Evolutionary conservation across 1,140 invertebrate genomes (phyloP).

Genomic region (Aphelenchoides avenae): DNA sequence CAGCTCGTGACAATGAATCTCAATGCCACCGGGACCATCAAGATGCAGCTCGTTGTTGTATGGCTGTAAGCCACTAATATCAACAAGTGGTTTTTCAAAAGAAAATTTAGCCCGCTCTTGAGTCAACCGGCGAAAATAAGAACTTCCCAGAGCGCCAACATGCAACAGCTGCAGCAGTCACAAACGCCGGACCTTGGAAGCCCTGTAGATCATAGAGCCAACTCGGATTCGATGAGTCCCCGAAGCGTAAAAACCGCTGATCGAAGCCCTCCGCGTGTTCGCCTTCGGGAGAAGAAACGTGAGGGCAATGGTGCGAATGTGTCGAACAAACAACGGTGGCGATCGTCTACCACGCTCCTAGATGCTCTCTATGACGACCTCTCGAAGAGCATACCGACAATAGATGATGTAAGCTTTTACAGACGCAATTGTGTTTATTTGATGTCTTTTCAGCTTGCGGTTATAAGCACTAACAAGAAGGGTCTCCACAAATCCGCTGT

Average conservation of each 20-base stretch:
- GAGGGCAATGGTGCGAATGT: constrained; percentile 20
- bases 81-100: too few species aligned
- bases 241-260: too few species aligned
- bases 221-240: too few species aligned
- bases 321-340: constrained; percentile 46
- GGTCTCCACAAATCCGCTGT: constrained; percentile 25
- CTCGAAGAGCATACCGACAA: constrained; percentile 52
- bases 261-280: constrained; percentile 29
- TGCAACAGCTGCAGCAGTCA: neutral
- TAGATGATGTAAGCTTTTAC: constrained; percentile 45
- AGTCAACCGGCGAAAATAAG: too few species aligned
- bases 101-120: too few species aligned
- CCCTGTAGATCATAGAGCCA: too few species aligned
- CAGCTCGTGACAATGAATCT: constrained; percentile 69
- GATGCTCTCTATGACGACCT: constrained; percentile 53
- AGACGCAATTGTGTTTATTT: constrained; percentile 9
- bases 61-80: constrained; percentile 65
- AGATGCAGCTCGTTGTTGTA: constrained; percentile 67
- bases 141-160: too few species aligned
- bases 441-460: constrained; percentile 22
- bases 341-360: constrained; percentile 53
- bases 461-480: constrained; percentile 24
- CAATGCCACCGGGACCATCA: constrained; percentile 68
- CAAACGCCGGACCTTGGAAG: neutral
- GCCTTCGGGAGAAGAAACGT: constrained; percentile 55